Base-by-base conservation (phyloP, 1,140 invertebrate species). In the Anastatus disparis region DNA sequence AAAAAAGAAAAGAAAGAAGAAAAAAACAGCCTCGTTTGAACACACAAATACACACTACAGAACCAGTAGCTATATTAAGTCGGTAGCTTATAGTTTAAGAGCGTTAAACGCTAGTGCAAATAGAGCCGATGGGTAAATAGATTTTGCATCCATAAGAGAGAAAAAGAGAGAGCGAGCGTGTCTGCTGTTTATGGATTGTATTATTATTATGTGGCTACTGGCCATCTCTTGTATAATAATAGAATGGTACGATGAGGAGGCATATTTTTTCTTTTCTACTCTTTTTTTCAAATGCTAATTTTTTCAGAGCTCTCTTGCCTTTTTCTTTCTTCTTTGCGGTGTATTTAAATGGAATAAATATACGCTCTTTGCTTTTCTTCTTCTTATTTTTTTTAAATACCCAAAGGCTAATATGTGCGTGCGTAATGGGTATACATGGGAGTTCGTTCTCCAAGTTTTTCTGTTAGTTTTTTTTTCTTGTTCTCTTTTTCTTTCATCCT, bases 201-300 rank as follows among this genome's bases (percentile, higher is more conserved):
- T 24, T 38, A 40, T 55, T 42, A 27, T 20, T 22, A 31, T 20
- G 17, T 31, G 20, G 53, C 55, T 68, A 38, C 55, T 22, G 65
- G 10, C 6, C 15, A 35, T 17, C 40, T n/a, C 38, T 27, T 55
- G 31, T 2, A n/a, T 9, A n/a, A n/a, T n/a, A 29, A 20, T 4
- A n/a, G 4, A 64, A 61, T 61, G 7, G 26, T 26, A 27, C 15
- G 9, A 2, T 42, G 26, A 31, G 58, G 12, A 24, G 29, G 17
- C n/a, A 24, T 20, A 22, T 20, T 44, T 69, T 69, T 46, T 46
- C 17, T 46, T 46, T n/a, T n/a, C n/a, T n/a, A n/a, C n/a, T n/a
- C n/a, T n/a, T n/a, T n/a, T n/a, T n/a, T 61, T 69, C 66, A 61
- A 12, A 61, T 69, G 66, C 56, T 69, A 69, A 69, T 69, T 69